Evolutionary conservation across 1,140 invertebrate species (phyloP).

Genomic region (Bombus confusus): DNA sequence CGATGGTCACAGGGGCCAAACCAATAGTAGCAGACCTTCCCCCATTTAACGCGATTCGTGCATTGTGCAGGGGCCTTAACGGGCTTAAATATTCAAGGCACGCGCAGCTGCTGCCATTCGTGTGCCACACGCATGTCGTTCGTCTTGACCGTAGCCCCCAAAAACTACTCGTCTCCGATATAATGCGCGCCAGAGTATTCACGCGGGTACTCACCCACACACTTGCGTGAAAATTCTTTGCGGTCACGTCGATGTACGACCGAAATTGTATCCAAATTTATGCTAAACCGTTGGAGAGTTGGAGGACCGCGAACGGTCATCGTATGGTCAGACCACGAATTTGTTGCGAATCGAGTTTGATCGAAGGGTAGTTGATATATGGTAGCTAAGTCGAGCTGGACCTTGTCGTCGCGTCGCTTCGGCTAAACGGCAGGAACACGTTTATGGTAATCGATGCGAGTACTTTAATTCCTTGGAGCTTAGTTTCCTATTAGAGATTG

Average conservation of each 20-base stretch:
- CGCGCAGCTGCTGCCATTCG: constrained; percentile 68
- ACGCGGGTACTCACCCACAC: not conserved
- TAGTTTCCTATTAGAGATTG: not conserved
- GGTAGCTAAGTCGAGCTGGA: constrained; percentile 11
- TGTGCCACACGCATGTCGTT: constrained; percentile 68
- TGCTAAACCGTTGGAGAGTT: constrained; percentile 35
- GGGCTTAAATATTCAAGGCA: constrained; percentile 77
- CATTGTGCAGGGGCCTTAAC: constrained; percentile 58
- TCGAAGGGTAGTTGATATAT: not conserved
- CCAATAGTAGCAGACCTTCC: constrained; percentile 10
- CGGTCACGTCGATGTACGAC: constrained; percentile 36
- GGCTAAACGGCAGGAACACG: not conserved
- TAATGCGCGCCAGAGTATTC: too few relatives aligned
- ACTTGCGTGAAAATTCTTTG: constrained; percentile 18
- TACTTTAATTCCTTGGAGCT: constrained; percentile 1
- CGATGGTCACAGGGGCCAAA: constrained; percentile 33
- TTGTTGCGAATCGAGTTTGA: not conserved
- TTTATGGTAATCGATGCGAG: constrained; percentile 26
- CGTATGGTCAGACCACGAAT: not conserved
- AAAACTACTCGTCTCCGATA: constrained; percentile 51
- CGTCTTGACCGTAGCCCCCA: constrained; percentile 67
- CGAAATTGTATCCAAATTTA: constrained; percentile 41
- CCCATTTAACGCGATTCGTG: constrained; percentile 52
- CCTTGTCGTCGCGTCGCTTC: not conserved
- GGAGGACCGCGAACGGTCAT: not conserved